These are phyloP conservation scores for Monoplex corrugatus DNA, from an alignment of 2,888 invertebrate species.

Conservation along the genomic window DNA sequence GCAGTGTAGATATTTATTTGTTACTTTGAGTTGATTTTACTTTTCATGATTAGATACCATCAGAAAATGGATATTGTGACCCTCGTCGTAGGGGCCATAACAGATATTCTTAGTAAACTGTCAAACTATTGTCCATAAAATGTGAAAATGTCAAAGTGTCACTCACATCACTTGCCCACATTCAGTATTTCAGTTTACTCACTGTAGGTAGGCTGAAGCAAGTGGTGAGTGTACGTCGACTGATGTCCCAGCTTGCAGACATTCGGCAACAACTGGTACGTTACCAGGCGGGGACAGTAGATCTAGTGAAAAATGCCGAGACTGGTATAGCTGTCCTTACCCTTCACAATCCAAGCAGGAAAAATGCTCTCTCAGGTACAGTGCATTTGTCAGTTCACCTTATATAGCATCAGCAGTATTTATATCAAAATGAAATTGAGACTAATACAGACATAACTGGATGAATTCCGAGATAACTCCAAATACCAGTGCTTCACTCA, in stretches of 20 bases:
- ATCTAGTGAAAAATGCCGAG: constrained; percentile 78
- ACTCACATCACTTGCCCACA: background rate
- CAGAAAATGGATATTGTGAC: too few relatives aligned
- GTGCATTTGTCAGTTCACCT: background rate
- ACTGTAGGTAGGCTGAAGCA: background rate
- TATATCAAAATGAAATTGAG: background rate
- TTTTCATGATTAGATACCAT: too few relatives aligned
- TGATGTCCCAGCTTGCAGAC: constrained; percentile 42
- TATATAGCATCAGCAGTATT: background rate
- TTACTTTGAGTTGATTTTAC: too few relatives aligned
- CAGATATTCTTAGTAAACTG: too few relatives aligned
- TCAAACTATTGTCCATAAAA: too few relatives aligned
- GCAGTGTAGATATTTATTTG: too few relatives aligned
- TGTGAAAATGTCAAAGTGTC: too few relatives aligned
- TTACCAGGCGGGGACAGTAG: constrained; percentile 67
- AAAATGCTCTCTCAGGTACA: constrained; percentile 83
- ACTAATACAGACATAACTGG: too few relatives aligned
- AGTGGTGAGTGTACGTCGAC: background rate
- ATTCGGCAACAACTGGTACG: constrained; percentile 54
- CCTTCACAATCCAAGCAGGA: constrained; percentile 81
- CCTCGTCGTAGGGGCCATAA: too few relatives aligned
- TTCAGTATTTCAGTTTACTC: background rate
- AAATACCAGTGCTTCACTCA: too few relatives aligned
- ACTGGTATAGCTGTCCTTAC: constrained; percentile 82
- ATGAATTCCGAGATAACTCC: too few relatives aligned